Conservation (phyloP, 2,113 vertebrate genomes). For the Xiphophorus hellerii region DNA sequence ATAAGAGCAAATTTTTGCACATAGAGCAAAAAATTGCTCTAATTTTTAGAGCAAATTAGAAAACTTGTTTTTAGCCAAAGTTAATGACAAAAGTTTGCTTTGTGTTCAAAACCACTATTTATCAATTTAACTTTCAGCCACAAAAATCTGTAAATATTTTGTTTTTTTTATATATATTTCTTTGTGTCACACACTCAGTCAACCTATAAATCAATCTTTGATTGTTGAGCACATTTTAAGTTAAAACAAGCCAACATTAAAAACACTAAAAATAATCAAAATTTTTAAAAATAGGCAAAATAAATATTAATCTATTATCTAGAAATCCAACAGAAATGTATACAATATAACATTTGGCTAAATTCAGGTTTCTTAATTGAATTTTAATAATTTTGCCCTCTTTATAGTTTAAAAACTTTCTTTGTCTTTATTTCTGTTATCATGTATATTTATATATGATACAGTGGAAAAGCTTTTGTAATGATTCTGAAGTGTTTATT, state of each 20-base stretch:
- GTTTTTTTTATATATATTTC: too few species aligned
- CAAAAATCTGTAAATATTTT: too few species aligned
- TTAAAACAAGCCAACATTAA: too few species aligned
- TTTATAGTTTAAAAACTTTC: not conserved
- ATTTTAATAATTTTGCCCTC: not conserved
- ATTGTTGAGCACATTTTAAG: too few species aligned
- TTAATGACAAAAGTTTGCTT: not conserved
- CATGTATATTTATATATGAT: not conserved
- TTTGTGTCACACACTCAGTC: too few species aligned
- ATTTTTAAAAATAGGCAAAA: not conserved
- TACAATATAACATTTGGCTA: not conserved
- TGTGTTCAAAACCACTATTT: not conserved
- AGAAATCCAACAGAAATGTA: not conserved
- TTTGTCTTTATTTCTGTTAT: not conserved
- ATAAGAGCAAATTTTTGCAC: too few species aligned
- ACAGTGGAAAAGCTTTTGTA: not conserved
- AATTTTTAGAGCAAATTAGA: not conserved
- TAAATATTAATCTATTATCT: not conserved
- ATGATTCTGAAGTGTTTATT: not conserved
- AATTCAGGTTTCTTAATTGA: not conserved
- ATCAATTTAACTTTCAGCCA: not conserved
- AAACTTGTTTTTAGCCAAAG: not conserved
- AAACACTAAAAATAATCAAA: too few species aligned
- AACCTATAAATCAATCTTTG: too few species aligned
- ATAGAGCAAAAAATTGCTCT: too few species aligned